phyloP scores from a whole-genome alignment of 2,113 vertebrate species.

The Pseudopodoces humilis region DNA sequence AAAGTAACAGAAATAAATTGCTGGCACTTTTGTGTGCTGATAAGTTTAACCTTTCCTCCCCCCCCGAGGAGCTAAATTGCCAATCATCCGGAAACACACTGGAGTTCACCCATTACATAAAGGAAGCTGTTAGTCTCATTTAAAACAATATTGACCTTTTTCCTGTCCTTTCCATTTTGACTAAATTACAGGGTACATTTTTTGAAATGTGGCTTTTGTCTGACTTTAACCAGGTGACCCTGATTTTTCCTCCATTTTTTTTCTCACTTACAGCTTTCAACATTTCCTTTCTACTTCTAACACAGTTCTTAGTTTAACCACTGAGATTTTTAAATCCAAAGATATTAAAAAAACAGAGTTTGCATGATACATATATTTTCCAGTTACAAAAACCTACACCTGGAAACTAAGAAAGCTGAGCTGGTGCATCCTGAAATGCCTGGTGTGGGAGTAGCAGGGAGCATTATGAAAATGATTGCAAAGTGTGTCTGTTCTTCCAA shows the following conservation, averaged over 20 bases:
- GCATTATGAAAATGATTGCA: background rate
- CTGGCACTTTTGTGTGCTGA: constrained; percentile 30
- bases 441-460: background rate
- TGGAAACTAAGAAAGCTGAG: background rate
- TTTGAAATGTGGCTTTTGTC: constrained; percentile 20
- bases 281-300: background rate
- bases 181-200: constrained; percentile 41
- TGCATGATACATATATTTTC: background rate
- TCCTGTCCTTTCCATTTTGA: constrained; percentile 42
- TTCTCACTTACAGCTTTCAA: background rate
- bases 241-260: background rate
- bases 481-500: background rate
- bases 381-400: background rate
- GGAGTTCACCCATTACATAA: constrained; percentile 41
- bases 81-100: constrained; percentile 46
- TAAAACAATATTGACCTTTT: constrained; percentile 64
- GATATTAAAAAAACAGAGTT: background rate
- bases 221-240: constrained; percentile 19
- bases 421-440: background rate
- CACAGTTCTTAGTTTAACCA: background rate
- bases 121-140: constrained; percentile 58
- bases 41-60: constrained; percentile 37
- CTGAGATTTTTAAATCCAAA: background rate
- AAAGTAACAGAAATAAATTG: constrained; percentile 46
- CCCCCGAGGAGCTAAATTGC: constrained; percentile 24